Evolutionary conservation across 2,888 invertebrate species (phyloP), one percentile per base, ranked within the genome.

Genomic region (Mythimna albipuncta): DNA sequence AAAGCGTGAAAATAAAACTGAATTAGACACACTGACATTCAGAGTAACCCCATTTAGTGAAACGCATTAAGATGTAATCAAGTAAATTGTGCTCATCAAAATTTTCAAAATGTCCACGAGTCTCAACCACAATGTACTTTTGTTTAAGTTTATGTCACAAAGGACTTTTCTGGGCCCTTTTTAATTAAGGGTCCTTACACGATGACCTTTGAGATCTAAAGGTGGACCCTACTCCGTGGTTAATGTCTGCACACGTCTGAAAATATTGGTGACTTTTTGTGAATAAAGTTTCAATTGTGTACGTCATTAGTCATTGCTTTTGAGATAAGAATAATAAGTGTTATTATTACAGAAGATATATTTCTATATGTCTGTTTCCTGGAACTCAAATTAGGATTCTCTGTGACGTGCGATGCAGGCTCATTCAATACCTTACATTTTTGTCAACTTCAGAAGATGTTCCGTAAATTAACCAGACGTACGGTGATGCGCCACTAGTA

Each of bases 161-260:
- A 82, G 81, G 82, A 85, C 81, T 83, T 83, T 76, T 78, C 62
- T 50, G 81, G 64, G 70, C 84, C 71, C 76, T 84, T 87, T 89
- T 86, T 88, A 88, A 89, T 89, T 83, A 85, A 85, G 79, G 62
- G 32, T 64, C 47, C 21, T 50, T 44, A 44, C 19, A 32, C 68
- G 58, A 57, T 76, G 84, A 76, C 83, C 75, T 82, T 75, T 74
- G 57, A 71, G 61, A 76, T 57, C 59, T 55, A 68, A 79, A 75
- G 71, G 72, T 72, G 72, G 59, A 59, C 70, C 64, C n/a, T 71
- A 73, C 79, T 71, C 59, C 38, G 50, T 19, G 65, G 59, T 65
- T 68, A 66, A 44, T 47, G 47, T 38, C 11, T 61, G 54, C 69
- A 80, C 54, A 44, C 35, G 64, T 54, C 11, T 65, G 21, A 21